Evolutionary conservation across 1,140 invertebrate genomes (phyloP).

Genomic region (Dendrolimus punctatus): DNA sequence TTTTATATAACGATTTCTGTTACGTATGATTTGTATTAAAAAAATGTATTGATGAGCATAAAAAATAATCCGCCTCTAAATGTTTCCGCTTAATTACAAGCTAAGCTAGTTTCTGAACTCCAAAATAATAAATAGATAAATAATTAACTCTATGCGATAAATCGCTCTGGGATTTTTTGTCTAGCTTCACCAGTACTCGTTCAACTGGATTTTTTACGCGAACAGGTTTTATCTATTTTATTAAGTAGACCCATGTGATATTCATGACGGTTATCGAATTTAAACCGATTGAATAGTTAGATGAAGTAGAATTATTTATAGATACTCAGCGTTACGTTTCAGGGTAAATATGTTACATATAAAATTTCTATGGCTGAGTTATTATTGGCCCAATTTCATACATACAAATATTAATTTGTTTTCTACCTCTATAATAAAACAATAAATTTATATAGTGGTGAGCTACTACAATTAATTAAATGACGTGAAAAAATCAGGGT

Average conservation of each 20-base stretch:
- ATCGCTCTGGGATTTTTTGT: constrained; percentile 17
- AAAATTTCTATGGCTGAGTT: too few relatives aligned
- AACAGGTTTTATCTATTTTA: constrained; percentile 12
- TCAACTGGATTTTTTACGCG: constrained; percentile 18
- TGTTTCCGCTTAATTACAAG: constrained; percentile 2
- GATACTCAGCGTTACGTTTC: too few relatives aligned
- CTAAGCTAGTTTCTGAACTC: constrained; percentile 4
- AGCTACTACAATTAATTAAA: too few relatives aligned
- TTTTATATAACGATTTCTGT: too few relatives aligned
- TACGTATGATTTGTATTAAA: neutral
- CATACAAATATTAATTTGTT: too few relatives aligned
- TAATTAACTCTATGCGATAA: constrained; percentile 12
- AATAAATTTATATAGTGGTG: too few relatives aligned
- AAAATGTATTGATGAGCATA: neutral
- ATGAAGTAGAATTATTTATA: neutral
- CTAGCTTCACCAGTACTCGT: constrained; percentile 16
- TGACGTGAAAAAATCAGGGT: too few relatives aligned
- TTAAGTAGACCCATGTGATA: constrained; percentile 2
- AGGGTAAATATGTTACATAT: too few relatives aligned
- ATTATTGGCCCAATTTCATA: too few relatives aligned
- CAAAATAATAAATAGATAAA: neutral
- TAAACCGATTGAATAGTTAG: neutral
- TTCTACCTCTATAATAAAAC: too few relatives aligned
- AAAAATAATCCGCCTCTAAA: neutral
- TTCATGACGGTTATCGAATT: constrained; percentile 3